Evolutionary conservation across 1,140 invertebrate genomes (phyloP), one percentile per base, ranked within the genome.

Genomic region (Drosophila biarmipes): DNA sequence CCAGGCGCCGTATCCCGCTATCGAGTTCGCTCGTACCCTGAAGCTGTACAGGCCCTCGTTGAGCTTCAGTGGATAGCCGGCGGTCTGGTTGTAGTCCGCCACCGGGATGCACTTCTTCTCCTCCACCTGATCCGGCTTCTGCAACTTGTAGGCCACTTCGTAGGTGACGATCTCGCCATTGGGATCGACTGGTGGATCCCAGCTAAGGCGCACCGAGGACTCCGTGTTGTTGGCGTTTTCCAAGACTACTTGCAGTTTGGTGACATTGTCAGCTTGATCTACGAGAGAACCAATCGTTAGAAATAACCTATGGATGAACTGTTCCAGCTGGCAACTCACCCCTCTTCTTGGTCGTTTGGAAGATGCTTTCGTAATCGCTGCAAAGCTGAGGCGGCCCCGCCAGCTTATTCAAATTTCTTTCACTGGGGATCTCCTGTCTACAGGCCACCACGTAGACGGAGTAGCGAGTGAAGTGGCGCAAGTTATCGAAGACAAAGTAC

Each of bases 81-180:
- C 61, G 31, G 74, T 77, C 8, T 66, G 56, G 35, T 90, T 87
- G 6, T 74, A 89, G 5, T 81, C 73, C 12, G 84, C 73, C 12
- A 87, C 91, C 6, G 92, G 91, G 2, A 95, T 92, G 72, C 94
- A 95, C 43, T 87, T 92, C 6, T 78, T 62, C 73, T 91, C 54
- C 69, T 89, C 76, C 59, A 87, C 78, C 21, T 87, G 62, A 80
- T 93, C 80, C 7, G 79, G 80, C 15, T 84, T 69, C 10, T 96
- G 95, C 1, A 95, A 90, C 58, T 94, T 92, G 78, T 97, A 96
- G 73, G 95, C 94, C 27, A 99, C 95, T 52, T 95, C 94, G 92
- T 98, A 98, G 0, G 95, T 95, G 5, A 98, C 93, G 43, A 98
- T 96, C 27, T 96, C 93, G 1, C 97, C 97, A 92, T 99, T 99